Percentiles rank a stretch among this genome's conserved stretches.
Conservation (phyloP, 2,797 vertebrate species). For the Sciurus vulgaris region DNA sequence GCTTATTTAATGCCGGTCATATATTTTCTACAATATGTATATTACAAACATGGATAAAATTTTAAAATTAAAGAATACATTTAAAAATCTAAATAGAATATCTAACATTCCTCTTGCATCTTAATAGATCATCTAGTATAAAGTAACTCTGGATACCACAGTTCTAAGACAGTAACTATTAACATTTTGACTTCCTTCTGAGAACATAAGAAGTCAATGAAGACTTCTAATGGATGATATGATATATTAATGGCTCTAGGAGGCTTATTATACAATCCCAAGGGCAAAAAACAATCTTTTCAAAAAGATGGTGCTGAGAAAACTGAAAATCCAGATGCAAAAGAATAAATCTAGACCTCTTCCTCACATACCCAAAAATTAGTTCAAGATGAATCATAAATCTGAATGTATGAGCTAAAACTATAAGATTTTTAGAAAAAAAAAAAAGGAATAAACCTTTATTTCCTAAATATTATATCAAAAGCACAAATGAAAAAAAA, state of each 20-base stretch:
- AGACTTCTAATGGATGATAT: background rate
- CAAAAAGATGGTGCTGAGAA: background rate
- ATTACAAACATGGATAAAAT: background rate
- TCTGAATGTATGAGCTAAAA: background rate
- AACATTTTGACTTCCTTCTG: background rate
- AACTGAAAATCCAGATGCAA: background rate
- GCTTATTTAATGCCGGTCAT: conserved; percentile 41
- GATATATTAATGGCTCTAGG: background rate
- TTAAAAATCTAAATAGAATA: background rate
- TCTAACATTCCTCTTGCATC: conserved; percentile 34
- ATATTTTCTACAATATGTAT: conserved; percentile 30
- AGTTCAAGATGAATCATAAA: background rate
- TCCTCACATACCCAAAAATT: background rate
- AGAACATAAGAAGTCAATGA: conserved; percentile 1
- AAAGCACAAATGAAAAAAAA: background rate
- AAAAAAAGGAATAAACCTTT: background rate
- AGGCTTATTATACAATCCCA: background rate
- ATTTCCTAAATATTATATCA: background rate
- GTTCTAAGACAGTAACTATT: background rate
- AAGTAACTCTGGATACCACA: background rate
- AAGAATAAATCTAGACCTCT: background rate
- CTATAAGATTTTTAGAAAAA: background rate
- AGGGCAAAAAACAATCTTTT: background rate
- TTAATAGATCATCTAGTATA: background rate
- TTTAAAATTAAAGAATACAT: background rate